Conservation (phyloP, 2,113 vertebrate species). For the Trinectes maculatus region DNA sequence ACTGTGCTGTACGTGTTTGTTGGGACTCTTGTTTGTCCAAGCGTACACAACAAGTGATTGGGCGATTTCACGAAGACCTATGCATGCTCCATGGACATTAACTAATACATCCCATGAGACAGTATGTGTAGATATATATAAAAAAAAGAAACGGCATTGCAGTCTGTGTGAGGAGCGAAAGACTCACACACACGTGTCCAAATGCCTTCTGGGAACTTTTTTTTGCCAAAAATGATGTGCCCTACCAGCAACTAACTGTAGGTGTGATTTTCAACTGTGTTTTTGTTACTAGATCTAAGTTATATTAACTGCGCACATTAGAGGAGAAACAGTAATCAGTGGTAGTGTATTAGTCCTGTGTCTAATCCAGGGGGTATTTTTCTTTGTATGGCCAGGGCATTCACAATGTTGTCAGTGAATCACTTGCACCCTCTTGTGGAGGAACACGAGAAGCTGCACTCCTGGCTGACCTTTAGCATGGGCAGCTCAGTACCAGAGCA, state of each 20-base stretch:
- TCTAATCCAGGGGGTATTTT: constrained; percentile 45
- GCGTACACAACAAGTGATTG: constrained; percentile 51
- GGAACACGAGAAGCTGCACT: constrained; percentile 52
- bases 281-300: constrained; percentile 68
- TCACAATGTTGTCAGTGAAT: constrained; percentile 56
- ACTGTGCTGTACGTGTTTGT: constrained; percentile 68
- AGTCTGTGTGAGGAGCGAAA: constrained; percentile 43
- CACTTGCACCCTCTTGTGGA: constrained; percentile 69
- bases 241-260: constrained; percentile 77
- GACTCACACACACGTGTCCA: constrained; percentile 39
- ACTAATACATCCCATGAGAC: constrained; percentile 68
- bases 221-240: constrained; percentile 74
- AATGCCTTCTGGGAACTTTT: constrained; percentile 73
- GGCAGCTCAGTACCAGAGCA: neutral
- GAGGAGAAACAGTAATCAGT: constrained; percentile 61
- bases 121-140: constrained; percentile 64
- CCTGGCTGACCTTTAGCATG: constrained; percentile 13
- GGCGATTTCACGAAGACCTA: constrained; percentile 73
- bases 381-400: constrained; percentile 55
- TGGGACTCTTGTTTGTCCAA: constrained; percentile 39
- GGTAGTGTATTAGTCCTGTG: constrained; percentile 61
- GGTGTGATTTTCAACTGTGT: constrained; percentile 68
- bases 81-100: constrained; percentile 83
- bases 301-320: constrained; percentile 72
- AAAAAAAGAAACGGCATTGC: constrained; percentile 43